A percentile compares a stretch with the other conserved stretches of the same genome.
phyloP scores from a whole-genome alignment of 2,113 vertebrate genomes.

The Orientallactaga bullata region DNA sequence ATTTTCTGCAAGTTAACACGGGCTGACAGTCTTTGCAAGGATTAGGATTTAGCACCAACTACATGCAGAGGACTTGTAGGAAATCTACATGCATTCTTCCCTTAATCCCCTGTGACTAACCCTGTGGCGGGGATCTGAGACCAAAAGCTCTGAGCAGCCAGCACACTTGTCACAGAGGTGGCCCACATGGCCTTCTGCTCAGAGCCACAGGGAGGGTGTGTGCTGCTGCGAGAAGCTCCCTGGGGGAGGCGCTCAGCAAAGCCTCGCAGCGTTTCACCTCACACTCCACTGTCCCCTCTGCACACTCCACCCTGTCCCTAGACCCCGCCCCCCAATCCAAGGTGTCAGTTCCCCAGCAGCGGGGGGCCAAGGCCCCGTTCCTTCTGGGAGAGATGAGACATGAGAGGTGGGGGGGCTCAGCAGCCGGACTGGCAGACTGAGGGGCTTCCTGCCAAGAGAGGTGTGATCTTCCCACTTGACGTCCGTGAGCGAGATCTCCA shows the following conservation, averaged over 20 bases:
- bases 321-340: not conserved
- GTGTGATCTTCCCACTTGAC: conserved; percentile 74
- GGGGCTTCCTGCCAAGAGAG: conserved; percentile 76
- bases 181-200: not conserved
- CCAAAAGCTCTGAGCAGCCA: not conserved
- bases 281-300: not conserved
- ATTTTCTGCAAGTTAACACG: not conserved
- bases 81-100: not conserved
- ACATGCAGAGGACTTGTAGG: not conserved
- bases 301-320: not conserved
- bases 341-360: not conserved
- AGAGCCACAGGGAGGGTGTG: not conserved
- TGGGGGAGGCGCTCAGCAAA: not conserved
- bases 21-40: not conserved
- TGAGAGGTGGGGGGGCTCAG: conserved; percentile 32
- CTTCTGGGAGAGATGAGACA: not conserved
- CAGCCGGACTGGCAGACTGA: conserved; percentile 79
- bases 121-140: not conserved
- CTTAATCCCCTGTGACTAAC: not conserved
- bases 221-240: not conserved
- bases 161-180: not conserved
- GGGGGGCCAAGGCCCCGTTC: not conserved
- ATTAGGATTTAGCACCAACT: not conserved
- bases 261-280: not conserved
- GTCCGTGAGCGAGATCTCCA: conserved; percentile 76